phyloP scores from a whole-genome alignment of 2,888 invertebrate genomes.

The Rhabditophanes sp. region DNA sequence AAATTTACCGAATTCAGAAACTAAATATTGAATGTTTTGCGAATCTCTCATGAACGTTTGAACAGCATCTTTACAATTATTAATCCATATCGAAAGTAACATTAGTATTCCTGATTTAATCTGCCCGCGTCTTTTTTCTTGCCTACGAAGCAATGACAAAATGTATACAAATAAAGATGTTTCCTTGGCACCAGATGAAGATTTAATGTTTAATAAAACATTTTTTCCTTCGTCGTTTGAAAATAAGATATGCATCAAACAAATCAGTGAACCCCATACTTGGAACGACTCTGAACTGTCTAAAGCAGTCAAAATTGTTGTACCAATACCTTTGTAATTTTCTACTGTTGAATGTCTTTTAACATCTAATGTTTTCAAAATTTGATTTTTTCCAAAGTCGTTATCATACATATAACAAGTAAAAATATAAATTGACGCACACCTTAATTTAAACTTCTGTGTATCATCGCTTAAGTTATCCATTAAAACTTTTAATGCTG shows the following conservation, averaged over 20 bases:
- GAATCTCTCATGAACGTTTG: slow-evolving; percentile 57
- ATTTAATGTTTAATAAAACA: too few species aligned
- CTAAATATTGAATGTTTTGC: slow-evolving; percentile 29
- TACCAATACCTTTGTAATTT: slow-evolving; percentile 1
- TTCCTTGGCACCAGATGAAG: too few species aligned
- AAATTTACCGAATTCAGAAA: slow-evolving; percentile 30
- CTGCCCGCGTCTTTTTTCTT: too few species aligned
- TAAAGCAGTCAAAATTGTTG: neutral
- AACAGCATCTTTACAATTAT: slow-evolving; percentile 67
- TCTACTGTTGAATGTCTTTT: too few species aligned
- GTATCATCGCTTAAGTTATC: slow-evolving; percentile 99
- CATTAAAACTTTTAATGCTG: slow-evolving; percentile 77
- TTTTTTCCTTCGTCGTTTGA: too few species aligned
- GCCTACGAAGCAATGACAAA: too few species aligned
- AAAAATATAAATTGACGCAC: slow-evolving; percentile 89
- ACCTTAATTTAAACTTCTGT: slow-evolving; percentile 72
- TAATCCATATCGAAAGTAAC: slow-evolving; percentile 72
- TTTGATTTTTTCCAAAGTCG: slow-evolving; percentile 58
- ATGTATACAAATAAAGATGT: too few species aligned
- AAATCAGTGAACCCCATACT: too few species aligned
- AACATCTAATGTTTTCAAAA: too few species aligned
- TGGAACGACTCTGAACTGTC: too few species aligned
- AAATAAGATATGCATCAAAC: too few species aligned
- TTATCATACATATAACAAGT: slow-evolving; percentile 87
- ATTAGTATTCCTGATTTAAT: slow-evolving; percentile 75